Evolutionary conservation across 2,797 vertebrate genomes (phyloP).

Genomic region (Oophaga sylvatica): DNA sequence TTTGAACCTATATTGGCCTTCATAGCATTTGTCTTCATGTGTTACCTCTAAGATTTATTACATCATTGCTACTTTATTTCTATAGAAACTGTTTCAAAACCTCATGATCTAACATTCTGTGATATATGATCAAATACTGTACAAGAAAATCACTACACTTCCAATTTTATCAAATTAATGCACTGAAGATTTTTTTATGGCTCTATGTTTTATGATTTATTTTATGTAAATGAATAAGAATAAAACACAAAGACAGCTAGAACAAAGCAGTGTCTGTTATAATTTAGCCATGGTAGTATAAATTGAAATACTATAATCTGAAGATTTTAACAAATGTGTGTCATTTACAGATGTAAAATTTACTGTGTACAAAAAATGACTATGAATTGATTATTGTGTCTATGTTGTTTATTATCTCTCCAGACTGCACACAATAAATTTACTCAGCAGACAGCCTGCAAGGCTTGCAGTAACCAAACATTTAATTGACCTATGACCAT

Average conservation of each 20-base stretch:
- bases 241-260: slow-evolving; percentile 17
- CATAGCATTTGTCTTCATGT: slow-evolving; percentile 11
- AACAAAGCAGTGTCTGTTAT: slow-evolving; percentile 10
- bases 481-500: slow-evolving; percentile 45
- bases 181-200: slow-evolving; percentile 26
- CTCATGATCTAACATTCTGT: neutral
- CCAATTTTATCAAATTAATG: slow-evolving; percentile 23
- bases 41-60: slow-evolving; percentile 16
- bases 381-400: slow-evolving; percentile 45
- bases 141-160: slow-evolving; percentile 22
- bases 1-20: neutral
- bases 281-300: slow-evolving; percentile 25
- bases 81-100: slow-evolving; percentile 1
- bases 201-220: slow-evolving; percentile 26
- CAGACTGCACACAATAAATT: no score
- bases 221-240: slow-evolving; percentile 41
- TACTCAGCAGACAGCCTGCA: neutral
- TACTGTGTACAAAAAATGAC: slow-evolving; percentile 23
- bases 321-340: slow-evolving; percentile 38
- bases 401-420: slow-evolving; percentile 33
- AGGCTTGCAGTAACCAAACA: slow-evolving; percentile 49
- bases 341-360: slow-evolving; percentile 36
- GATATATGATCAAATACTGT: slow-evolving; percentile 18
- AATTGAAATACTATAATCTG: slow-evolving; percentile 41
- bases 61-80: neutral